These are phyloP conservation scores for Aptenodytes forsteri DNA, from an alignment of 2,113 vertebrate genomes.

Conservation along the genomic window DNA sequence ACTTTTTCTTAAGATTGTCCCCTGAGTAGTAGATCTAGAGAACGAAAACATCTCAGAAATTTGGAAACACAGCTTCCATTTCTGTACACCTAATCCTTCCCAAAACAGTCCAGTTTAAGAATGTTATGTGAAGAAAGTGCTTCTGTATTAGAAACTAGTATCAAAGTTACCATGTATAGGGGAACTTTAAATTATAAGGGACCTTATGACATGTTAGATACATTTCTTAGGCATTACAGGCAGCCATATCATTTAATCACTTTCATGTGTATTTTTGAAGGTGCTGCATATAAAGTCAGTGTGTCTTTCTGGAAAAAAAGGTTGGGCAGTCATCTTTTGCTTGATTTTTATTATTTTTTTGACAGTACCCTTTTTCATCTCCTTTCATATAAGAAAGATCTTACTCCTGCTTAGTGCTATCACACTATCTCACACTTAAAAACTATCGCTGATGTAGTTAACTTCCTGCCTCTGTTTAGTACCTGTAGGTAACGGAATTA, in stretches of 20 bases:
- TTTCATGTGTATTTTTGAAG: not conserved
- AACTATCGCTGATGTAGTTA: not conserved
- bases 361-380: not conserved
- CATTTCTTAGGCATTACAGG: not conserved
- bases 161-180: not conserved
- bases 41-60: not conserved
- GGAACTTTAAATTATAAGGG: not conserved
- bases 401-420: not conserved
- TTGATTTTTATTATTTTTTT: not conserved
- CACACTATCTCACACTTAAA: not conserved
- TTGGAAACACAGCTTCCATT: not conserved
- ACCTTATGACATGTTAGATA: not conserved
- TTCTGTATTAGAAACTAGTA: not conserved
- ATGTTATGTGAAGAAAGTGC: not conserved
- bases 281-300: not conserved
- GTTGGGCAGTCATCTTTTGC: not conserved
- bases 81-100: not conserved
- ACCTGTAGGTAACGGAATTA: not conserved
- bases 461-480: not conserved
- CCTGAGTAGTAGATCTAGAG: not conserved
- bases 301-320: not conserved
- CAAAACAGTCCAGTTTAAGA: not conserved
- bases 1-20: not conserved
- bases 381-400: not conserved
- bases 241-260: not conserved